A percentile compares a stretch with the other conserved stretches of the same genome.
These are phyloP conservation scores for Geothlypis trichas DNA, from an alignment of 2,113 vertebrate species.

Conservation along the genomic window DNA sequence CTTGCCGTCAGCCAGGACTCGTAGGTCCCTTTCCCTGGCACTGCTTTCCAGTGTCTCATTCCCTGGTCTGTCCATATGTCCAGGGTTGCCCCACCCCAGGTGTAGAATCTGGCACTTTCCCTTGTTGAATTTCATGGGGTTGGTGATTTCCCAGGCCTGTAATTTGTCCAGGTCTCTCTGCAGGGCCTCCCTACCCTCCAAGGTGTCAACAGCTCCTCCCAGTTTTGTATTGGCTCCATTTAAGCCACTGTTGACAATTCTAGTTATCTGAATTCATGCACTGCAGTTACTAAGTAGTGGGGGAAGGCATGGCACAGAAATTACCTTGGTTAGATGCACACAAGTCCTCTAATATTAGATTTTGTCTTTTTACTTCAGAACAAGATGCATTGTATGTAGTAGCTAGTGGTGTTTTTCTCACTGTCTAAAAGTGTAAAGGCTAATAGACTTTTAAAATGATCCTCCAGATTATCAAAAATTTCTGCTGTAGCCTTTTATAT, in stretches of 20 bases:
- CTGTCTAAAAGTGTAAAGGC: neutral
- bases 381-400: neutral
- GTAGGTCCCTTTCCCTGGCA: accelerated
- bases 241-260: neutral
- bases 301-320: neutral
- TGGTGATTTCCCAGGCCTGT: neutral
- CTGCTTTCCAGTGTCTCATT: neutral
- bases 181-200: neutral
- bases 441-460: neutral
- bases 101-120: accelerated
- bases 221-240: neutral
- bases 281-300: neutral
- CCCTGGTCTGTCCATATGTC: accelerated
- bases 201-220: neutral
- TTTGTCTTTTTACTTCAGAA: neutral
- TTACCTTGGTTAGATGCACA: accelerated
- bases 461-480: neutral
- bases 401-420: neutral
- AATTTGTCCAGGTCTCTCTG: neutral
- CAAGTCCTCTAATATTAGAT: neutral
- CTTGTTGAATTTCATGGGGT: accelerated
- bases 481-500: neutral
- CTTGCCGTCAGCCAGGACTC: accelerated
- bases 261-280: neutral
- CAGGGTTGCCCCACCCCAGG: neutral